These are phyloP conservation scores for Probosciger aterrimus DNA, from an alignment of 2,113 vertebrate genomes.

Conservation along the genomic window DNA sequence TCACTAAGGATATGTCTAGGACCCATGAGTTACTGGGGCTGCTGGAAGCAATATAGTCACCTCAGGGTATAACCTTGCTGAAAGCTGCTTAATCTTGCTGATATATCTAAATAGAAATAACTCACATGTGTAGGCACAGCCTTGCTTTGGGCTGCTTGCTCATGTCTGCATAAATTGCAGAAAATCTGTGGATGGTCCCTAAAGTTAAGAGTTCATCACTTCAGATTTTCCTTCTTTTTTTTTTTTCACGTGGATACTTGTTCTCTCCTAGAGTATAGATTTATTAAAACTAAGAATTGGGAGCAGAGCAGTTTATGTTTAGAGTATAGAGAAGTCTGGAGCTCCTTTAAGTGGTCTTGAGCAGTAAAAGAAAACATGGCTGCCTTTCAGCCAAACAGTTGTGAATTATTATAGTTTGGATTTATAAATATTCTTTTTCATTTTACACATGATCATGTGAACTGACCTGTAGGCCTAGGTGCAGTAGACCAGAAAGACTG, in stretches of 20 bases:
- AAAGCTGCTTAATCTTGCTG: neutral
- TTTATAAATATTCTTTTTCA: neutral
- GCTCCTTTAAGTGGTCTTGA: neutral
- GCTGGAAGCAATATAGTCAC: neutral
- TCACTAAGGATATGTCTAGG: neutral
- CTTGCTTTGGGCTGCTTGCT: neutral
- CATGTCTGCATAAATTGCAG: neutral
- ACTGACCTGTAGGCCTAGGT: neutral
- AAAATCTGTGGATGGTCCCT: neutral
- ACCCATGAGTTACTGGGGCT: neutral
- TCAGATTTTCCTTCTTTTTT: neutral
- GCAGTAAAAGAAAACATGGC: neutral
- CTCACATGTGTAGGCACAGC: neutral
- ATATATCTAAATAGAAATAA: neutral
- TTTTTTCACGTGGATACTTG: neutral
- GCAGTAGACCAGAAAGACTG: neutral
- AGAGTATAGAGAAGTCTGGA: neutral
- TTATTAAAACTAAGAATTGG: neutral
- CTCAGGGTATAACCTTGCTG: neutral
- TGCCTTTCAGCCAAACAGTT: neutral
- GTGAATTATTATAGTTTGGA: neutral
- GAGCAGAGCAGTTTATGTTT: neutral
- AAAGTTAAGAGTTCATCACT: neutral
- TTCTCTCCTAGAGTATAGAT: neutral
- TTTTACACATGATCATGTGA: neutral